Percentiles rank a stretch among this genome's conserved stretches.
These are phyloP conservation scores for Artemia sp. DNA, from an alignment of 2,888 invertebrate species.

Conservation along the genomic window DNA sequence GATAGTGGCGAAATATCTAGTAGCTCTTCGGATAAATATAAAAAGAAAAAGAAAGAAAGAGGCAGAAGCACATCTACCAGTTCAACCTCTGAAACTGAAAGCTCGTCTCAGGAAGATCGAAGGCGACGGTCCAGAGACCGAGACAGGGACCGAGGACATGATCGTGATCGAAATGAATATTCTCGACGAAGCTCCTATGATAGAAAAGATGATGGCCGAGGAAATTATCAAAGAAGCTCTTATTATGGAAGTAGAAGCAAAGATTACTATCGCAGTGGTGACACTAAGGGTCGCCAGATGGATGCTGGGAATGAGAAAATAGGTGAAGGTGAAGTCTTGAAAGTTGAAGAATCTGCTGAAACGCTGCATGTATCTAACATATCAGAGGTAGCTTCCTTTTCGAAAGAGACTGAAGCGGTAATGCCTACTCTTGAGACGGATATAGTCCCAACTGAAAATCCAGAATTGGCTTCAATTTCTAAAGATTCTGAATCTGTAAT, in stretches of 20 bases:
- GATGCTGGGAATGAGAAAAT: background rate
- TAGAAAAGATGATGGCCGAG: slow-evolving; percentile 1
- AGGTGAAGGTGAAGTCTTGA: too few species aligned
- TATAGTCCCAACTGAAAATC: too few species aligned
- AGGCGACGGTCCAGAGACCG: background rate
- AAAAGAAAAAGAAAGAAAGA: background rate
- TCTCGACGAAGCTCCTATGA: slow-evolving; percentile 3
- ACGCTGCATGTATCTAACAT: too few species aligned
- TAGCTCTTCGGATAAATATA: background rate
- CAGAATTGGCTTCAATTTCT: too few species aligned
- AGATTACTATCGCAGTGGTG: background rate
- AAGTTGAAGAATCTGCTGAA: too few species aligned
- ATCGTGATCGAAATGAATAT: slow-evolving; percentile 1
- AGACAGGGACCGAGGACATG: background rate
- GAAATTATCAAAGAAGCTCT: background rate
- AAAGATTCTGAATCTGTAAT: too few species aligned
- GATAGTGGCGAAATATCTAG: background rate
- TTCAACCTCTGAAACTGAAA: background rate
- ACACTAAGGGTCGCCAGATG: background rate
- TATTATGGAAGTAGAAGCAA: background rate
- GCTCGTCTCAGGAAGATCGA: background rate
- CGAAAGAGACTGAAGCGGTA: too few species aligned
- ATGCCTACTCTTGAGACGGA: too few species aligned
- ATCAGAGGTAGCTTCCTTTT: too few species aligned
- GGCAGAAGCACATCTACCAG: background rate